phyloP scores from a whole-genome alignment of 92 coral and sea anemone species.

The Actinernus sp. region DNA sequence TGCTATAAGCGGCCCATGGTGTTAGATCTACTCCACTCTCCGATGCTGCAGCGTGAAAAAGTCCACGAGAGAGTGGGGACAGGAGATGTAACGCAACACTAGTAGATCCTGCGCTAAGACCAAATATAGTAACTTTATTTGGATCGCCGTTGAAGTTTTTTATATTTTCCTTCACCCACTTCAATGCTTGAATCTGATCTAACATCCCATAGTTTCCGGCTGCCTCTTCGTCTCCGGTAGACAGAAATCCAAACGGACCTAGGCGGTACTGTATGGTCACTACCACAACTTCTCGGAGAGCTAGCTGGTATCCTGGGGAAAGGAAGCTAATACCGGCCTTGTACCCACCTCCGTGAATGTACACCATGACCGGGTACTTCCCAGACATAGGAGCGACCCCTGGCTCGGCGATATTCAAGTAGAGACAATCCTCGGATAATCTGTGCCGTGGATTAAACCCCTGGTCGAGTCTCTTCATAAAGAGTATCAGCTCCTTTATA shows the following conservation, averaged over 20 bases:
- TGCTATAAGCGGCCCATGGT: constrained; percentile 35
- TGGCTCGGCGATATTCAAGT: constrained; percentile 68
- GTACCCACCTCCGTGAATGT: constrained; percentile 48
- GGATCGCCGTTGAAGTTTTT: constrained; percentile 38
- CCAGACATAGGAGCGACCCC: background rate
- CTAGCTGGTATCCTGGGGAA: constrained; percentile 45
- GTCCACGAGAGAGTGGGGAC: constrained; percentile 33
- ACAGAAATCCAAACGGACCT: constrained; percentile 65
- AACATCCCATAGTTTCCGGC: constrained; percentile 47
- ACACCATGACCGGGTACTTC: constrained; percentile 58
- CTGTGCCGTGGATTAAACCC: constrained; percentile 8
- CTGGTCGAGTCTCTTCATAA: background rate
- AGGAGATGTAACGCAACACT: constrained; percentile 35
- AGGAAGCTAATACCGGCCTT: constrained; percentile 21
- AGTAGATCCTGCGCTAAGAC: constrained; percentile 42
- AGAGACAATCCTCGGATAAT: constrained; percentile 64
- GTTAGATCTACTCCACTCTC: constrained; percentile 40
- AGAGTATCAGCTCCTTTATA: background rate
- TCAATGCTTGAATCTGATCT: constrained; percentile 51
- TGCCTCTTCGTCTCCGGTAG: constrained; percentile 44
- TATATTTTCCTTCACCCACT: constrained; percentile 53
- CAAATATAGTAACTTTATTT: constrained; percentile 41
- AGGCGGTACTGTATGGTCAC: constrained; percentile 68
- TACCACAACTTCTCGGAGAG: constrained; percentile 57
- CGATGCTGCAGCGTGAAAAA: constrained; percentile 28